Conservation (phyloP, 2,797 vertebrate species). For the Lacerta viridis region DNA sequence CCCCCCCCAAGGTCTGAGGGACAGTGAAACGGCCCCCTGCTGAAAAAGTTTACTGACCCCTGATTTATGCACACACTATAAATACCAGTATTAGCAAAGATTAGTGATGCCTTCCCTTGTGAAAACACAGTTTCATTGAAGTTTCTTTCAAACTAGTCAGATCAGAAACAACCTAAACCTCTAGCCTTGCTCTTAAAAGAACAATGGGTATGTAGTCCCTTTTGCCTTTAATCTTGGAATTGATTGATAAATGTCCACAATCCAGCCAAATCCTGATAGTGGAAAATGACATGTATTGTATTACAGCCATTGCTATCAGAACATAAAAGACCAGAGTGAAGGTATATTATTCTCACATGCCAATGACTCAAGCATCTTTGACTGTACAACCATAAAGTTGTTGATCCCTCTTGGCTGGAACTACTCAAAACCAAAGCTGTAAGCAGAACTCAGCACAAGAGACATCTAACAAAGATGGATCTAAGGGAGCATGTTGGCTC, state of each 20-base stretch:
- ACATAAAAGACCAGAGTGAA: conserved; percentile 85
- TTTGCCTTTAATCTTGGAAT: not conserved
- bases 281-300: conserved; percentile 63
- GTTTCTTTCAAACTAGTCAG: not conserved
- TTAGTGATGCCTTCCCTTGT: not conserved
- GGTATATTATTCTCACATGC: conserved; percentile 94
- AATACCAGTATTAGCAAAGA: not conserved
- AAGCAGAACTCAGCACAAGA: conserved; percentile 83
- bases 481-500: conserved; percentile 90
- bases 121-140: not conserved
- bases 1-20: too few relatives aligned
- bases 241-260: conserved; percentile 81
- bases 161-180: not conserved
- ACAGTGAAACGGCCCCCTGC: too few relatives aligned
- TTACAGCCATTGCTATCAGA: conserved; percentile 83
- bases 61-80: not conserved
- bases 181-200: not conserved
- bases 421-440: conserved; percentile 77
- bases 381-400: conserved; percentile 93
- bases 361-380: conserved; percentile 98
- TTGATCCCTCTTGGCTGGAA: conserved; percentile 82
- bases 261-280: conserved; percentile 84
- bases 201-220: too few relatives aligned
- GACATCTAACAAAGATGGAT: conserved; percentile 93
- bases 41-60: too few relatives aligned